Evolutionary conservation across 2,113 vertebrate species (phyloP), one percentile per base, ranked within the genome.

Genomic region (Melanostigma gelatinosum): DNA sequence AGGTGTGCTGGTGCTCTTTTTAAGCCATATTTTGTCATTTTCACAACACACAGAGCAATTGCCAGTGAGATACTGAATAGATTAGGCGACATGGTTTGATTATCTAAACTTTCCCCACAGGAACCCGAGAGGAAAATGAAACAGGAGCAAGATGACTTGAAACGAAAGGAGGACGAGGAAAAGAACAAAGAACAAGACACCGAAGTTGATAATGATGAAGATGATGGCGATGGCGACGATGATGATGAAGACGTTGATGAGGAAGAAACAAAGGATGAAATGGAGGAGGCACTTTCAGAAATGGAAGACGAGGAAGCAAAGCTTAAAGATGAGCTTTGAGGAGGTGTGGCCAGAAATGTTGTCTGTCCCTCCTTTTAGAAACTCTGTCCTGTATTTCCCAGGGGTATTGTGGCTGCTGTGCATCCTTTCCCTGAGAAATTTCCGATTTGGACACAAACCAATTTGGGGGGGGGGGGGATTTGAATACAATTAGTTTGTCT

Each of bases 111-210:
- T 66, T 22, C 3, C n/a, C 15, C 24, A 42, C 62, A 94, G 94
- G 94, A 94, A 57, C 91, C 92, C 24, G 94, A 95, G 72, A 91
- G 75, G 65, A 94, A 94, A 80, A 95, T 95, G 94, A 95, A 94
- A 66, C 89, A 94, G 38, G 92, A 91, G 40, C 92, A 93, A 78
- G 94, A 95, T 48, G 93, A 95, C 42, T 32, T 86, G 46, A 94
- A 94, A 76, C 88, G 79, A 58, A 93, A 94, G 84, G 93, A 94
- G 57, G 93, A 94, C 9, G 94, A 95, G 38, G 94, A 94, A 71
- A 94, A 94, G 77, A 94, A 81, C 83, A 95, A 95, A 72, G 92
- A 95, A 4, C 92, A 95, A 79, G 93, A 91, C 3, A 85, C 91
- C 0, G 87, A 91, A 1, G 89, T 7, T 0, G 88, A 74, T 0